Percentiles rank a stretch among this genome's conserved stretches.
Evolutionary conservation across 2,888 invertebrate species (phyloP).

Genomic region (Sinodicranocentrus sp.): DNA sequence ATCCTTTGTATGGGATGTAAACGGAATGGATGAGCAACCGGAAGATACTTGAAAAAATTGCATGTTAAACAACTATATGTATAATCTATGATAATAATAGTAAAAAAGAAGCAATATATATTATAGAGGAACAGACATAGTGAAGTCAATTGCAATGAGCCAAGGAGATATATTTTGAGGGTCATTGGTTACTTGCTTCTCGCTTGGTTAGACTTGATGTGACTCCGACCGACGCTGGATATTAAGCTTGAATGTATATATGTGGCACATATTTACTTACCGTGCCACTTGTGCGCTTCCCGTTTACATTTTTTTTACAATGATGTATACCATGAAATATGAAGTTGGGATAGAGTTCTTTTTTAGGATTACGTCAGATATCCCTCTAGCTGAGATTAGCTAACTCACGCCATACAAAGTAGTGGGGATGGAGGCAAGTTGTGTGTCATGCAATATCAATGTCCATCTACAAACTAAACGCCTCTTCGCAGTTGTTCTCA

Average conservation of each 20-base stretch:
- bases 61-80: slow-evolving; percentile 62
- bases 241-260: too few relatives aligned
- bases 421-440: slow-evolving; percentile 12
- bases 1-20: slow-evolving; percentile 28
- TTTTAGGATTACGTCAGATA: slow-evolving; percentile 50
- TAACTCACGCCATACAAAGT: slow-evolving; percentile 27
- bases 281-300: neutral
- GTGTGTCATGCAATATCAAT: slow-evolving; percentile 24
- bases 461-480: neutral
- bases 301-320: neutral
- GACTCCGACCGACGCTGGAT: too few relatives aligned
- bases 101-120: slow-evolving; percentile 12
- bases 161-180: slow-evolving; percentile 69
- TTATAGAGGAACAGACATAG: slow-evolving; percentile 24
- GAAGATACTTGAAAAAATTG: slow-evolving; percentile 69
- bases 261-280: too few relatives aligned
- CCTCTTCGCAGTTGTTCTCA: neutral
- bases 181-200: slow-evolving; percentile 60
- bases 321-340: neutral
- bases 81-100: slow-evolving; percentile 48
- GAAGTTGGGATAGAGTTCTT: neutral
- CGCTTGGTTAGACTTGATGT: slow-evolving; percentile 24
- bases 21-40: slow-evolving; percentile 60
- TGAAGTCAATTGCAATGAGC: slow-evolving; percentile 57
- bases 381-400: slow-evolving; percentile 30